Evolutionary conservation across 2,888 invertebrate genomes (phyloP), one percentile per base, ranked within the genome.

Genomic region (Nipponacmea schrenckii): DNA sequence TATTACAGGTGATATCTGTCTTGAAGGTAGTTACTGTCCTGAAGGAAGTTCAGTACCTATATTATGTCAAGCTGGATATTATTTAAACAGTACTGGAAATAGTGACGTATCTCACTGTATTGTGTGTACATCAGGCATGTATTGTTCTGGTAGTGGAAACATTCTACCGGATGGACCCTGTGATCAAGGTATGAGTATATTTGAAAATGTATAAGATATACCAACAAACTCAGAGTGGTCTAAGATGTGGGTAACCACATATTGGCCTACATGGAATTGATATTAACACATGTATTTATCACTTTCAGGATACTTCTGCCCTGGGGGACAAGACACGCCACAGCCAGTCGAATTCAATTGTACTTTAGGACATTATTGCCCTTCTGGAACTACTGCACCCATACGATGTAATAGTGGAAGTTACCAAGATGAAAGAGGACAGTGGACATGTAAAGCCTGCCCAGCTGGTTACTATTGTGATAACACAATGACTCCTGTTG

Each of bases 401-500:
- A 48, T 73, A 2, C 69, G 84, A 27, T 86, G 86, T 72, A 24
- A 79, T 2, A 84, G 84, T 14, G 85, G 85, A 31, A 78, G 79
- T 8, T 85, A 83, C 73, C 85, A 87, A 75, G 85, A 87, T 77
- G 82, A 85, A 71, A 70, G 77, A 1, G 84, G 84, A 2, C 80
- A 81, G 70, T 75, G 73, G 8, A n/a, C 45, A 20, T 88, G 87
- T 71, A 87, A 86, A 69, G 77, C 75, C 24, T 88, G 88, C 71
- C 85, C 85, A 4, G 78, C 80, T 0, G 87, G 87, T 2, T 88
- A 81, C 72, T 86, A 79, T 81, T 88, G 85, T 76, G 86, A 87
- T 69, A 85, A 76, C 70, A 79, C 79, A 1, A 73, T 80, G 69
- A 78, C 75, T n/a, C 85, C 87, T 8, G 86, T 87, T 27, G 83